Evolutionary conservation across 2,113 vertebrate species (phyloP), one percentile per base, ranked within the genome.

Genomic region (Gadus chalcogrammus): DNA sequence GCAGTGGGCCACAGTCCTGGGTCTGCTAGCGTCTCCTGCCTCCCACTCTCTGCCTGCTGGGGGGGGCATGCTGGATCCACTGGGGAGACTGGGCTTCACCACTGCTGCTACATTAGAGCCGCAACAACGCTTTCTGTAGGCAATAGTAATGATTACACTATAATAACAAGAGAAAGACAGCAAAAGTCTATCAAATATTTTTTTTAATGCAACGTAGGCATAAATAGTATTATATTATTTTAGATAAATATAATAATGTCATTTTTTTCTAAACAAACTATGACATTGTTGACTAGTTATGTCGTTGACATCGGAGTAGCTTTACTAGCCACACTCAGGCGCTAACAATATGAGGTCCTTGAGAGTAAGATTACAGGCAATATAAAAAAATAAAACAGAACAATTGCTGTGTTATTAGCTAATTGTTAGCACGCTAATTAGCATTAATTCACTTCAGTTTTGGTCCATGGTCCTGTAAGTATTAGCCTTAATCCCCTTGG

Each of bases 361-460:
- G 71, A 76, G 74, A 84, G 83, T 69, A 76, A 81, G 74, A 87
- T 88, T 89, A 84, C 83, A 89, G 86, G 85, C 88, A 79, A 87
- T 82, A 73, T 79, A 81, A 83, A 80, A 82, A 87, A 88, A 90
- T 81, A 79, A 65, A 82, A 84, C 82, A 48, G 55, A 58, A 58
- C 13, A 88, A 91, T 86, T 85, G 82, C 79, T 78, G 78, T 82
- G 58, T 72, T 84, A 90, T 90, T 91, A 90, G 81, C 82, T 80
- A 82, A 89, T 91, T 88, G 86, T 89, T 89, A 88, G 78, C 70
- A 75, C 77, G 78, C 86, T 93, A 92, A 93, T 92, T 91, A 84
- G 73, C 84, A 78, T 88, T 91, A 90, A 91, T 92, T 91, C 84
- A 88, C 89, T 88, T 85, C 83, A 85, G 85, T 90, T 92, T 87